Percentiles rank a stretch among this genome's conserved stretches.
Evolutionary conservation across 2,113 vertebrate genomes (phyloP).

Genomic region (Urocolius indicus): DNA sequence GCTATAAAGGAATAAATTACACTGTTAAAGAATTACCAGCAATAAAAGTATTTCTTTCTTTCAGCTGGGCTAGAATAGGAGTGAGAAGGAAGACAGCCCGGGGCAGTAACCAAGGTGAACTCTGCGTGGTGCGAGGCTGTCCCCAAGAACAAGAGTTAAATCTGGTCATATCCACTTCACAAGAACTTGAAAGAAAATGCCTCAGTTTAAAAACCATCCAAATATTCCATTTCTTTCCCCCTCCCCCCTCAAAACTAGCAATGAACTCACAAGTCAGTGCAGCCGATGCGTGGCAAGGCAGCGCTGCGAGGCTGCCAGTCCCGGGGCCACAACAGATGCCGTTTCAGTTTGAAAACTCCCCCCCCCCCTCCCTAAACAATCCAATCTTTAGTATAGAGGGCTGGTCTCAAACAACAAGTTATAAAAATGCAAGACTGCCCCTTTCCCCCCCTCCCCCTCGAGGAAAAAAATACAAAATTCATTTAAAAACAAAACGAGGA

Average conservation of each 20-base stretch:
- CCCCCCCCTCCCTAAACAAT: not conserved
- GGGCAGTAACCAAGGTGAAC: slow-evolving; percentile 64
- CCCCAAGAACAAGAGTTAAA: slow-evolving; percentile 63
- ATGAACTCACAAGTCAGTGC: slow-evolving; percentile 63
- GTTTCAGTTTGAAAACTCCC: not conserved
- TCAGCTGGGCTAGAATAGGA: slow-evolving; percentile 80
- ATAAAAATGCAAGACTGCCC: slow-evolving; percentile 76
- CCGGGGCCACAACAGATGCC: slow-evolving; percentile 70
- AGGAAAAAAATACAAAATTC: slow-evolving; percentile 76
- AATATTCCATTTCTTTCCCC: slow-evolving; percentile 65
- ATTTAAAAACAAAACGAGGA: slow-evolving; percentile 77
- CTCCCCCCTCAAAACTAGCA: slow-evolving; percentile 51
- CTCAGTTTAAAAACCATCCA: slow-evolving; percentile 78
- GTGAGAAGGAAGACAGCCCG: slow-evolving; percentile 66
- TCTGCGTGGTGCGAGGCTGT: slow-evolving; percentile 59
- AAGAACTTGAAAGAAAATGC: slow-evolving; percentile 78
- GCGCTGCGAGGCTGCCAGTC: slow-evolving; percentile 39
- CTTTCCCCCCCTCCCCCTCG: slow-evolving; percentile 76
- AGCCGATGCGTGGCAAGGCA: slow-evolving; percentile 54
- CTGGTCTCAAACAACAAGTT: slow-evolving; percentile 74
- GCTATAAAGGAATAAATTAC: slow-evolving; percentile 91
- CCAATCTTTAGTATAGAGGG: slow-evolving; percentile 66
- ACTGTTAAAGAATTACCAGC: slow-evolving; percentile 84
- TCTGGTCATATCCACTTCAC: slow-evolving; percentile 74
- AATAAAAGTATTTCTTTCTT: slow-evolving; percentile 80